A percentile compares a stretch with the other conserved stretches of the same genome.
Evolutionary conservation across 2,113 vertebrate genomes (phyloP).

Genomic region (Peromyscus polionotus): DNA sequence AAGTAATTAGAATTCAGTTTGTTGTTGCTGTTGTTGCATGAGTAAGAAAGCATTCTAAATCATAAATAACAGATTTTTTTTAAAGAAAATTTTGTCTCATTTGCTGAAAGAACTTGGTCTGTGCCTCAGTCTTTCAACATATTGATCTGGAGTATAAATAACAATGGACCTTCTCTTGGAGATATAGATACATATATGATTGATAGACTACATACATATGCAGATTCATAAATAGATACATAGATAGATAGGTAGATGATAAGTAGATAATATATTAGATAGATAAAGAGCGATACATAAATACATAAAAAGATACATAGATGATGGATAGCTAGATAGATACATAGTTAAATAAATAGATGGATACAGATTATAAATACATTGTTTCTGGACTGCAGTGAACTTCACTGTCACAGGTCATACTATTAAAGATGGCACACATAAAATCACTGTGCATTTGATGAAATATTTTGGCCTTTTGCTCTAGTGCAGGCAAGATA

Average conservation of each 20-base stretch:
- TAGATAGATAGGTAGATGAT: neutral
- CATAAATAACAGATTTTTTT: constrained; percentile 34
- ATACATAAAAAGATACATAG: neutral
- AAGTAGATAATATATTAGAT: neutral
- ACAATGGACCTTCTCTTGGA: neutral
- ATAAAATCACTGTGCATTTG: constrained; percentile 4
- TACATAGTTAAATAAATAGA: neutral
- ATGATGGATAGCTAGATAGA: neutral
- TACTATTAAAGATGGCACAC: neutral
- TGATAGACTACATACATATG: neutral
- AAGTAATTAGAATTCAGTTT: neutral
- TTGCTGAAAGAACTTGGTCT: neutral
- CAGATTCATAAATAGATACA: neutral
- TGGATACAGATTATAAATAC: neutral
- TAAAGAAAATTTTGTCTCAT: neutral
- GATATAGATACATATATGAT: neutral
- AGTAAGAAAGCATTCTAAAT: constrained; percentile 5
- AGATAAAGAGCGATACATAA: neutral
- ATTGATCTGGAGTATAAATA: neutral
- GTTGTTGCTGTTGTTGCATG: neutral
- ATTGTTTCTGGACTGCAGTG: neutral
- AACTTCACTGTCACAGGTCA: neutral
- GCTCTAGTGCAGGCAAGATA: neutral
- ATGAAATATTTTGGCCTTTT: constrained; percentile 19
- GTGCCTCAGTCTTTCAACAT: neutral